Percentiles rank a stretch among this genome's conserved stretches.
phyloP scores from a whole-genome alignment of 2,113 vertebrate genomes.

The Ardeotis arabs region DNA sequence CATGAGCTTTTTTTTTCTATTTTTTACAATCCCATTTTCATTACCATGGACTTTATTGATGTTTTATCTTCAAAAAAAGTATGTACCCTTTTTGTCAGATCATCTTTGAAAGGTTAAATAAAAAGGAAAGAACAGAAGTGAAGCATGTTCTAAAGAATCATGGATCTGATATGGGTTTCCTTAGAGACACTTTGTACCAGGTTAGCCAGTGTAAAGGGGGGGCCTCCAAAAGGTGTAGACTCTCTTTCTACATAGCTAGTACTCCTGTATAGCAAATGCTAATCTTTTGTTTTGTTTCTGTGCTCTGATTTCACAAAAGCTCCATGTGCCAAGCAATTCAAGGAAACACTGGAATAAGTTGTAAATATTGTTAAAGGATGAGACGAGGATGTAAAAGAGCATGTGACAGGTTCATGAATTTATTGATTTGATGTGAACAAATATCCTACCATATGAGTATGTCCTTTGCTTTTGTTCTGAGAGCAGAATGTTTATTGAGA shows the following conservation, averaged over 20 bases:
- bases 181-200: not conserved
- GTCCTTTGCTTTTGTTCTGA: not conserved
- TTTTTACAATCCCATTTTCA: not conserved
- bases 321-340: not conserved
- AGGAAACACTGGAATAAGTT: not conserved
- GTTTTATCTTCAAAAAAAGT: not conserved
- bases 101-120: not conserved
- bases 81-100: accelerated
- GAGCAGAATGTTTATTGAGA: not conserved
- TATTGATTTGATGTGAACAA: not conserved
- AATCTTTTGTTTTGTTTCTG: not conserved
- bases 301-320: not conserved
- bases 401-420: not conserved
- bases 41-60: not conserved
- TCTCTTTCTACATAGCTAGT: not conserved
- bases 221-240: not conserved
- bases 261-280: not conserved
- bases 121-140: not conserved
- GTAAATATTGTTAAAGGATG: not conserved
- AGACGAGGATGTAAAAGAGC: not conserved
- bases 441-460: not conserved
- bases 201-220: not conserved
- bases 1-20: not conserved
- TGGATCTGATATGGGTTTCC: not conserved
- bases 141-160: not conserved